Conservation (phyloP, 2,888 invertebrate genomes). For the Hyposoter didymator region DNA sequence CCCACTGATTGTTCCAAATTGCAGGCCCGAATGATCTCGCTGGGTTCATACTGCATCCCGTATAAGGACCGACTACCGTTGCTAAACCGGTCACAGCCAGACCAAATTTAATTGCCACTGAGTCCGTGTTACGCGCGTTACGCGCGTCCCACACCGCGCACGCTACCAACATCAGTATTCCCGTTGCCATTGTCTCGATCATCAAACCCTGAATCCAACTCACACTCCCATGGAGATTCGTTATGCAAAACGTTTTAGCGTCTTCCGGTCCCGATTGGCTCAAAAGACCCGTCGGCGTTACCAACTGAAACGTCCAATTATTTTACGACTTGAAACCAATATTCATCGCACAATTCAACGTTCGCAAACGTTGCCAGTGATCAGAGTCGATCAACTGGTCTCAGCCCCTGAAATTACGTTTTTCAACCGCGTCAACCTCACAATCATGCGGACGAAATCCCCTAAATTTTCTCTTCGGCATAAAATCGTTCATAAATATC, state of each 20-base stretch:
- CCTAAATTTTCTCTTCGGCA: too few relatives aligned
- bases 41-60: slow-evolving; percentile 90
- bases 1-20: slow-evolving; percentile 82
- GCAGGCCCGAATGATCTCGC: slow-evolving; percentile 85
- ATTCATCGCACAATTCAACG: background rate
- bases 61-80: slow-evolving; percentile 84
- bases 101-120: slow-evolving; percentile 83
- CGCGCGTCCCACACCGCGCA: slow-evolving; percentile 83
- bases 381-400: background rate
- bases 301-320: slow-evolving; percentile 72
- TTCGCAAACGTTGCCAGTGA: background rate
- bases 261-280: slow-evolving; percentile 43
- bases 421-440: background rate
- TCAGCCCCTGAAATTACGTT: background rate
- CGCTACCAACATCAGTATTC: slow-evolving; percentile 81
- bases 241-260: slow-evolving; percentile 79
- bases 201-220: slow-evolving; percentile 80
- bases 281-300: slow-evolving; percentile 75
- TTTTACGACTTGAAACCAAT: background rate
- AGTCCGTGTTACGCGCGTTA: slow-evolving; percentile 81
- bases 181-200: slow-evolving; percentile 81
- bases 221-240: slow-evolving; percentile 74
- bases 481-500: too few relatives aligned
- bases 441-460: background rate
- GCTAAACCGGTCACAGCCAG: slow-evolving; percentile 82